Percentiles rank a stretch among this genome's conserved stretches.
These are phyloP conservation scores for Drosophila vallismaia DNA, from an alignment of 2,888 invertebrate genomes.

Conservation along the genomic window DNA sequence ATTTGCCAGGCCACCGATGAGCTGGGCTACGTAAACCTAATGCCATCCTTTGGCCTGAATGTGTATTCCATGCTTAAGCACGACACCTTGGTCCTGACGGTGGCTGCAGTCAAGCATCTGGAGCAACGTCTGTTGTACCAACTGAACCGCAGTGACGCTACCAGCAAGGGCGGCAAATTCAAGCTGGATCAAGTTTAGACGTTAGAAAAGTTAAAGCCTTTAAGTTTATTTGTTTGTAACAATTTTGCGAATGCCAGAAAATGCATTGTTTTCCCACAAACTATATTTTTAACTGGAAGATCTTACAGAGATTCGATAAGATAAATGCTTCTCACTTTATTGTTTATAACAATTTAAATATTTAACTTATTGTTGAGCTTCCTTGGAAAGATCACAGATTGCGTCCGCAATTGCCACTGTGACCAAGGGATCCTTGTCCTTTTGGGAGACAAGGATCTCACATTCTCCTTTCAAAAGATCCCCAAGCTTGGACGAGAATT, in stretches of 20 bases:
- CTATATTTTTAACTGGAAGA: neutral
- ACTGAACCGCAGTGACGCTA: conserved; percentile 86
- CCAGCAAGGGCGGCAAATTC: conserved; percentile 84
- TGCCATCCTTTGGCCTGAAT: conserved; percentile 98
- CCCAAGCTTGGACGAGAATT: conserved; percentile 85
- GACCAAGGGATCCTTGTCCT: conserved; percentile 91
- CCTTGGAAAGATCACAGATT: conserved; percentile 11
- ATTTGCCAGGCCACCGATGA: conserved; percentile 91
- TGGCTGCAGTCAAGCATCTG: conserved; percentile 92
- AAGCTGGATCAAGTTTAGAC: conserved; percentile 86
- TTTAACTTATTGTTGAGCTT: conserved; percentile 20
- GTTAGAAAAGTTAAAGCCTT: conserved; percentile 29
- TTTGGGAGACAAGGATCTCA: conserved; percentile 88
- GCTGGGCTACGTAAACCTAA: conserved; percentile 93
- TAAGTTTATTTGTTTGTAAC: conserved; percentile 37
- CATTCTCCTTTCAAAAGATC: conserved; percentile 82
- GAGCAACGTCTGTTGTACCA: conserved; percentile 91
- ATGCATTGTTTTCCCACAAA: conserved; percentile 44
- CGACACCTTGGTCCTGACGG: conserved; percentile 94
- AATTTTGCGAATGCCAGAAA: conserved; percentile 20
- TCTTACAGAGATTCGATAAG: no score
- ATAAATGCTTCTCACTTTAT: neutral
- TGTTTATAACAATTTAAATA: neutral
- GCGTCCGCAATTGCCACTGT: conserved; percentile 81
- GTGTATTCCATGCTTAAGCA: conserved; percentile 98